These are phyloP conservation scores for Cheilosia variabilis DNA, from an alignment of 2,888 invertebrate genomes.

Conservation along the genomic window DNA sequence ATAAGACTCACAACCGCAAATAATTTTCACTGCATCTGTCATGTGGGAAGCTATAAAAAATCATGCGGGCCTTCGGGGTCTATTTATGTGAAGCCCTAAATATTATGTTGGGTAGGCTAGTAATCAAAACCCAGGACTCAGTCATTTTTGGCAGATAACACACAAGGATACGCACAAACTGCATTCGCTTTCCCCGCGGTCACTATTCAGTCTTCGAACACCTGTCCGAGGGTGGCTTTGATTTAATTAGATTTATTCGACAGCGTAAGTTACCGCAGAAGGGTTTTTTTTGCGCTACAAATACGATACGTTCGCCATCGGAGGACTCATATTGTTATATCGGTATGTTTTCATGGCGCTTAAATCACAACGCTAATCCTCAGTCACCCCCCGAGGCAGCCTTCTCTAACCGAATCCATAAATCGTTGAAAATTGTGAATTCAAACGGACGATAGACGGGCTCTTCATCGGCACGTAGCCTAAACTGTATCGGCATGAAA, in stretches of 20 bases:
- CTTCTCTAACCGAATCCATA: conserved; percentile 6
- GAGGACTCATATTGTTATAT: too few relatives aligned
- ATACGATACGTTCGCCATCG: too few relatives aligned
- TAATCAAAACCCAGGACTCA: too few relatives aligned
- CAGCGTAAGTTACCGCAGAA: not conserved
- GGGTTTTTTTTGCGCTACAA: not conserved
- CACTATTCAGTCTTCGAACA: not conserved
- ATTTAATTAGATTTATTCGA: conserved; percentile 36
- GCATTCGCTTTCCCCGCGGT: not conserved
- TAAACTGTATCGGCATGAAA: not conserved
- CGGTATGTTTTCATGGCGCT: not conserved
- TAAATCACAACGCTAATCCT: conserved; percentile 54
- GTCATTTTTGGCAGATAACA: not conserved
- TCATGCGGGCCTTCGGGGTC: too few relatives aligned
- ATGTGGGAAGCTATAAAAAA: too few relatives aligned
- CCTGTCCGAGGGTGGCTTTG: conserved; percentile 13
- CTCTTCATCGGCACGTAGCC: not conserved
- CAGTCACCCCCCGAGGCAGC: conserved; percentile 30
- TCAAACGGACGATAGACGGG: conserved; percentile 23
- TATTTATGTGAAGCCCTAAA: too few relatives aligned
- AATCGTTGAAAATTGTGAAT: conserved; percentile 65
- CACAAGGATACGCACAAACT: not conserved
- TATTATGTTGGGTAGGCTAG: too few relatives aligned
- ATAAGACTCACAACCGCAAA: too few relatives aligned
- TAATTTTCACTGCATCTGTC: too few relatives aligned